phyloP scores from a whole-genome alignment of 1,140 invertebrate species.

The Magallana ariakensis region DNA sequence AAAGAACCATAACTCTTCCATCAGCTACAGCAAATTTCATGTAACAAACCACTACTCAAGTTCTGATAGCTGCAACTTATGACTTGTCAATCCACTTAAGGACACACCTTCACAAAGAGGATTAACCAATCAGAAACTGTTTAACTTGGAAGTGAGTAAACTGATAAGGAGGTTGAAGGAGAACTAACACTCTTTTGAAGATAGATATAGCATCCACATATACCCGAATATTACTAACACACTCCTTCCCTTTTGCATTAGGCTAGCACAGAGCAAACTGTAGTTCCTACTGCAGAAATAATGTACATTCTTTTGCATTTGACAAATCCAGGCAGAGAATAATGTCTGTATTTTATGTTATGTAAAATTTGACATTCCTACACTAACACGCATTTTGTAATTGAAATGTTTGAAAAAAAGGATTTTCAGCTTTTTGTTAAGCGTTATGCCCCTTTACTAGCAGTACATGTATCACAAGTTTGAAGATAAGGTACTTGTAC shows the following conservation, averaged over 20 bases:
- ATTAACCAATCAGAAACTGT: conserved; percentile 29
- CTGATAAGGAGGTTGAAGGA: conserved; percentile 5
- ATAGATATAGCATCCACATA: not conserved
- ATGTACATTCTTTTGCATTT: not conserved
- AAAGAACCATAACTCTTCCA: conserved; percentile 36
- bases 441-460: too few relatives aligned
- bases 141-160: conserved; percentile 14
- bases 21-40: conserved; percentile 33
- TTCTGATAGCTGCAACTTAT: conserved; percentile 31
- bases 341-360: not conserved
- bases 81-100: conserved; percentile 31
- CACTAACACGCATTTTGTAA: too few relatives aligned
- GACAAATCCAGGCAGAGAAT: not conserved
- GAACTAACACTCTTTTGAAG: not conserved
- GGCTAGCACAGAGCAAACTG: not conserved
- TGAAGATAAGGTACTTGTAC: too few relatives aligned
- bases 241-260: too few relatives aligned
- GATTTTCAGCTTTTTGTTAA: too few relatives aligned
- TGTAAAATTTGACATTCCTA: not conserved
- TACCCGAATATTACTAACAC: not conserved
- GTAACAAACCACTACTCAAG: conserved; percentile 24
- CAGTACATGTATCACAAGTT: too few relatives aligned
- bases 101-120: conserved; percentile 32
- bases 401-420: too few relatives aligned
- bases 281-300: not conserved